Conservation (phyloP, 2,888 invertebrate genomes). For the Drosophila vallismaia region DNA sequence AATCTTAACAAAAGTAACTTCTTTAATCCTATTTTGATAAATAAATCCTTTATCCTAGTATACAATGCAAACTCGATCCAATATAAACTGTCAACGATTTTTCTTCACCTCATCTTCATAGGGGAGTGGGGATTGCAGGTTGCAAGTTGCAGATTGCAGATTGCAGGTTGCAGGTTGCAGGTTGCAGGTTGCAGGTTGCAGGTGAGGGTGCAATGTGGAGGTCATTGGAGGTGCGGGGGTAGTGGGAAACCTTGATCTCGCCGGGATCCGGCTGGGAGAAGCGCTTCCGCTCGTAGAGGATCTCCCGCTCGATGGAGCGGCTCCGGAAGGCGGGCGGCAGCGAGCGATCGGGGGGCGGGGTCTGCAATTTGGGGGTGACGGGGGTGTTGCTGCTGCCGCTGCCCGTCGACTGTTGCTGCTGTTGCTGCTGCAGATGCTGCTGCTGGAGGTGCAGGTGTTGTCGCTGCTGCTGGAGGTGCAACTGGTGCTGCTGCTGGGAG, state of each 20-base stretch:
- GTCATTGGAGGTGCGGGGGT: slow-evolving; percentile 3
- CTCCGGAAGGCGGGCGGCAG: slow-evolving; percentile 82
- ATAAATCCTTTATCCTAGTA: background rate
- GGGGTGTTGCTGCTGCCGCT: slow-evolving; percentile 69
- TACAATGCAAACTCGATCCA: background rate
- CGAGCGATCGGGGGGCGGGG: slow-evolving; percentile 79
- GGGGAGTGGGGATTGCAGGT: background rate
- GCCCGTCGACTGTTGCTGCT: slow-evolving; percentile 58
- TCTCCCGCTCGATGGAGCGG: slow-evolving; percentile 82
- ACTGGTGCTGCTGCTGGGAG: slow-evolving; percentile 64
- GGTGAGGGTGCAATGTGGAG: slow-evolving; percentile 7
- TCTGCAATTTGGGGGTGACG: slow-evolving; percentile 73
- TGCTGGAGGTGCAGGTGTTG: slow-evolving; percentile 42
- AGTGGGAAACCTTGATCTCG: slow-evolving; percentile 75
- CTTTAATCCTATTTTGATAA: background rate
- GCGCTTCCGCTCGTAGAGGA: slow-evolving; percentile 81
- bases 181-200: background rate
- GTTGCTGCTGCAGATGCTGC: slow-evolving; percentile 68
- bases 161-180: slow-evolving; percentile 7
- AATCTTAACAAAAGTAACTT: background rate
- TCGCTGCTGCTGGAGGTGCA: slow-evolving; percentile 46
- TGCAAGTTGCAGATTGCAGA: slow-evolving; percentile 4
- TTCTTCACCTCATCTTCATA: slow-evolving; percentile 1
- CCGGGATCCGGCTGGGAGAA: slow-evolving; percentile 80
- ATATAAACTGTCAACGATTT: slow-evolving; percentile 2